Percentiles rank a stretch among this genome's conserved stretches.
Conservation (phyloP, 2,113 vertebrate species). For the Ascaphus truei region DNA sequence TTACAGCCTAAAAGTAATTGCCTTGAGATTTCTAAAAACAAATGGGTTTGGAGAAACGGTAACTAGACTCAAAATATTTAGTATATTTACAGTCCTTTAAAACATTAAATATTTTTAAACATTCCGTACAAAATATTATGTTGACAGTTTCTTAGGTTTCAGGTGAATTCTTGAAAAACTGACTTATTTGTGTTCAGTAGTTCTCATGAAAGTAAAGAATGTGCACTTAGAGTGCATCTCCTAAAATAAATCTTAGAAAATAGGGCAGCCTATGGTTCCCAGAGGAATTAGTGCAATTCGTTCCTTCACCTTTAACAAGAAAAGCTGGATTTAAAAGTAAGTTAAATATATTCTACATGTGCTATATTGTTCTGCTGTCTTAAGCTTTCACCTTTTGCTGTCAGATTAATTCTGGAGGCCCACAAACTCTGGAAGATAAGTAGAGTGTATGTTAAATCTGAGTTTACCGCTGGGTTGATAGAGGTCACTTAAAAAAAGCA, state of each 20-base stretch:
- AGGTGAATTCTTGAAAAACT: background rate
- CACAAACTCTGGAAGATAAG: background rate
- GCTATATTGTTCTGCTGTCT: background rate
- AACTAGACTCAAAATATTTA: background rate
- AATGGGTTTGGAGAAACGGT: background rate
- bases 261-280: background rate
- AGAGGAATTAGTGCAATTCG: background rate
- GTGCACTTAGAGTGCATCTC: background rate
- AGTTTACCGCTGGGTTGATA: conserved; percentile 5
- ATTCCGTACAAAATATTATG: no score
- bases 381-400: conserved; percentile 8
- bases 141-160: background rate
- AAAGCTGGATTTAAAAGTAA: background rate
- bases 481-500: conserved; percentile 33
- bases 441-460: conserved; percentile 7
- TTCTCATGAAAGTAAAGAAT: background rate
- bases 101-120: background rate
- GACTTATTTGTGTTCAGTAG: background rate
- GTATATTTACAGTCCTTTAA: background rate
- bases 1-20: background rate
- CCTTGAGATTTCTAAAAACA: background rate
- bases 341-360: background rate
- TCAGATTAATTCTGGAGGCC: conserved; percentile 4
- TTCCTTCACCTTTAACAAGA: background rate
- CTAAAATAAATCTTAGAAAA: background rate